Evolutionary conservation across 2,113 vertebrate species (phyloP).

Genomic region (Amblyornis subalaris): DNA sequence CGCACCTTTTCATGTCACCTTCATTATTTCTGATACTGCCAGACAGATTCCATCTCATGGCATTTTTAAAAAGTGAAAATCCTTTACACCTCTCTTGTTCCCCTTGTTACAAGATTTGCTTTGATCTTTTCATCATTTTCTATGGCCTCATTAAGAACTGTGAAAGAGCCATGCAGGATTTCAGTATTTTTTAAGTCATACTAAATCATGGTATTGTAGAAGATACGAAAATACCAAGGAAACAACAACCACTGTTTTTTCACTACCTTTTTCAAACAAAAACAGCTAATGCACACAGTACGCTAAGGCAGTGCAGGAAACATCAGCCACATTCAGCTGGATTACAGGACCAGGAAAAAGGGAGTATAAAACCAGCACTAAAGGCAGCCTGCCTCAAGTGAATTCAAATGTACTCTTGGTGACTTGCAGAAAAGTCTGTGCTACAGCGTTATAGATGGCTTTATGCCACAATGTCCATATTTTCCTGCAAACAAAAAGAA

Average conservation of each 20-base stretch:
- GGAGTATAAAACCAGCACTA: not conserved
- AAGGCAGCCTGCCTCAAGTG: not conserved
- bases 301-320: not conserved
- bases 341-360: not conserved
- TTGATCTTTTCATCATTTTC: not conserved
- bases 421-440: not conserved
- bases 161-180: accelerated
- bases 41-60: not conserved
- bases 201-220: not conserved
- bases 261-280: not conserved
- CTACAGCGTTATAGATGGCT: not conserved
- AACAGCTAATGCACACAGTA: accelerated
- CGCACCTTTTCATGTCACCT: not conserved
- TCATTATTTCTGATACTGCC: not conserved
- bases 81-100: not conserved
- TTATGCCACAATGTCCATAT: accelerated
- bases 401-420: not conserved
- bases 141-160: not conserved
- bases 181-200: not conserved
- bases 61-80: not conserved
- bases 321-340: not conserved
- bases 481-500: not conserved
- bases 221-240: not conserved
- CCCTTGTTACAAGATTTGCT: not conserved
- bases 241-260: not conserved